phyloP scores from a whole-genome alignment of 2,113 vertebrate genomes.

The Tragulus kanchil region DNA sequence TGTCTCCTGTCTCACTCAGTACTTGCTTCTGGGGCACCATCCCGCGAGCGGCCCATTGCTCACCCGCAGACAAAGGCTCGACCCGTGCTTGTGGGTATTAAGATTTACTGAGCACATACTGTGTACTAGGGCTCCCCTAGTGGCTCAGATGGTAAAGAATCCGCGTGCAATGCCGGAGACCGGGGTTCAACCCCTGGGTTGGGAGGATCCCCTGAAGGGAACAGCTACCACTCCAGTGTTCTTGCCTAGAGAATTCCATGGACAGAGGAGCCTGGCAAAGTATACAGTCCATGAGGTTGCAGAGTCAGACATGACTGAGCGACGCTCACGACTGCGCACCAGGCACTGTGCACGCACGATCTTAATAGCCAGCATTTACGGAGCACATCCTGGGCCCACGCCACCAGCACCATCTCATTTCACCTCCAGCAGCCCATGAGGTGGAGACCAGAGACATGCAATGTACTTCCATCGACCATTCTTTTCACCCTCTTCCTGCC shows the following conservation, averaged over 20 bases:
- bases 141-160: too few species aligned
- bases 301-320: too few species aligned
- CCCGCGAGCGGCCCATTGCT: not conserved
- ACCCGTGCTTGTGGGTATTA: constrained; percentile 44
- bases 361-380: not conserved
- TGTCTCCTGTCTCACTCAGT: not conserved
- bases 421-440: not conserved
- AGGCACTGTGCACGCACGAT: not conserved
- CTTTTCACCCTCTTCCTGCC: not conserved
- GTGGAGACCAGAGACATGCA: not conserved
- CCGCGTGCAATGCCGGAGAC: too few species aligned
- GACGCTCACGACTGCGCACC: not conserved
- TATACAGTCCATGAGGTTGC: too few species aligned
- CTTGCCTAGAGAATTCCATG: too few species aligned
- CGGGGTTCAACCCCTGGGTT: too few species aligned
- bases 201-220: too few species aligned
- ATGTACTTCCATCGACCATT: rapidly evolving
- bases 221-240: too few species aligned
- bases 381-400: not conserved
- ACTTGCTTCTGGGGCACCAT: not conserved
- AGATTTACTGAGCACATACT: constrained; percentile 77
- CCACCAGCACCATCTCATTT: not conserved
- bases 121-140: not conserved
- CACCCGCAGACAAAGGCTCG: constrained; percentile 23
- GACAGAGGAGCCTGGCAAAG: too few species aligned